Evolutionary conservation across 2,113 vertebrate species (phyloP).

Genomic region (Nansenia antarctica): DNA sequence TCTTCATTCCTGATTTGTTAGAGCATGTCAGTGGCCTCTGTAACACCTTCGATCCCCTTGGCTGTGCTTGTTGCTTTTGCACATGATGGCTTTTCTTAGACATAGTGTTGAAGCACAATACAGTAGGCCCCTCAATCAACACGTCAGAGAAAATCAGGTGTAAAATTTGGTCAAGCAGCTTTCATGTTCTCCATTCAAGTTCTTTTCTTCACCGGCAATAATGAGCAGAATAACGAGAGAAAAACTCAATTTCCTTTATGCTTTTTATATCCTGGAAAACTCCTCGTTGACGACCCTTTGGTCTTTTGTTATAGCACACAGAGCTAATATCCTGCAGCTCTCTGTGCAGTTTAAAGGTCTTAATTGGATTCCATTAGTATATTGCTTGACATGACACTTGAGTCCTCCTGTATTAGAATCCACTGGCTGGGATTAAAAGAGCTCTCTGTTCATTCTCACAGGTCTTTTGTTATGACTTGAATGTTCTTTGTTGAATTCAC

Average conservation of each 20-base stretch:
- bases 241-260: constrained; percentile 75
- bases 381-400: constrained; percentile 79
- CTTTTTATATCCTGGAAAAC: constrained; percentile 71
- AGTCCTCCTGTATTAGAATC: constrained; percentile 73
- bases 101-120: constrained; percentile 39
- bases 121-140: constrained; percentile 22
- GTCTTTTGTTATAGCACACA: constrained; percentile 79
- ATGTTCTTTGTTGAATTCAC: constrained; percentile 67
- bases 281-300: constrained; percentile 73
- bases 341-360: constrained; percentile 75
- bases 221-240: constrained; percentile 74
- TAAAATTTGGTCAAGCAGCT: constrained; percentile 62
- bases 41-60: constrained; percentile 42
- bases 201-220: constrained; percentile 74
- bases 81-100: constrained; percentile 5
- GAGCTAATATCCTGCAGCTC: constrained; percentile 77
- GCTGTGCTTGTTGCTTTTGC: constrained; percentile 3
- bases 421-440: constrained; percentile 66
- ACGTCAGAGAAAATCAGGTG: constrained; percentile 34
- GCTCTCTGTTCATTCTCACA: constrained; percentile 49
- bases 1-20: too few relatives aligned
- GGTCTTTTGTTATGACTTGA: constrained; percentile 69
- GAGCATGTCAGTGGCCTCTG: background rate
- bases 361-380: constrained; percentile 82
- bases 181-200: constrained; percentile 61